Conservation (phyloP, 2,797 vertebrate species). For the Clarias fuscus region DNA sequence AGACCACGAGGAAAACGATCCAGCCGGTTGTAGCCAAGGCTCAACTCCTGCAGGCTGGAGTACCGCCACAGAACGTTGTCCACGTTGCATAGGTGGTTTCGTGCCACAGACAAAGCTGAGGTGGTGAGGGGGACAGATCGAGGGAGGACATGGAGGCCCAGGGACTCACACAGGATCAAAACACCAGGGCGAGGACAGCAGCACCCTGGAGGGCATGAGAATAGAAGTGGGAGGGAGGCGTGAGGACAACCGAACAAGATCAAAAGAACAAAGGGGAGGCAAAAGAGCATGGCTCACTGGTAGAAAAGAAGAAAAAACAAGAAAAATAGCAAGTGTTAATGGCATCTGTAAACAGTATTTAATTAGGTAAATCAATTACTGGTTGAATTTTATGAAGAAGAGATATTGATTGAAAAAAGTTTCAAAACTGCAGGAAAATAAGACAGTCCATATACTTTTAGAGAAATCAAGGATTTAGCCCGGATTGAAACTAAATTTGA, state of each 20-base stretch:
- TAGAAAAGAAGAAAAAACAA: slow-evolving; percentile 16
- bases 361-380: not conserved
- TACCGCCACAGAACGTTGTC: slow-evolving; percentile 73
- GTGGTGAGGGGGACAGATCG: slow-evolving; percentile 71
- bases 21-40: slow-evolving; percentile 76
- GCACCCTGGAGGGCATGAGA: slow-evolving; percentile 74
- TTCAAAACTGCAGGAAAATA: not conserved
- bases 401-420: not conserved
- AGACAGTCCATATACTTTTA: not conserved
- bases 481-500: not conserved
- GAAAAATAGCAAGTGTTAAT: not conserved
- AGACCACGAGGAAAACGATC: slow-evolving; percentile 75
- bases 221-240: slow-evolving; percentile 49
- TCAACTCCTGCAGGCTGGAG: slow-evolving; percentile 75
- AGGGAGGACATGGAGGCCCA: slow-evolving; percentile 74
- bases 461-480: not conserved
- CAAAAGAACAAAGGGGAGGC: slow-evolving; percentile 67
- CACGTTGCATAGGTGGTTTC: slow-evolving; percentile 77
- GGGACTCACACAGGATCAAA: slow-evolving; percentile 77
- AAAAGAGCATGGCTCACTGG: slow-evolving; percentile 75
- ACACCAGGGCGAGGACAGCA: slow-evolving; percentile 71
- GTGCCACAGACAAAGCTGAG: slow-evolving; percentile 73
- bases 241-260: slow-evolving; percentile 67
- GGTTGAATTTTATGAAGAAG: not conserved
- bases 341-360: not conserved